Evolutionary conservation across 2,797 vertebrate species (phyloP), one percentile per base, ranked within the genome.

Genomic region (Sorex maritimensis): DNA sequence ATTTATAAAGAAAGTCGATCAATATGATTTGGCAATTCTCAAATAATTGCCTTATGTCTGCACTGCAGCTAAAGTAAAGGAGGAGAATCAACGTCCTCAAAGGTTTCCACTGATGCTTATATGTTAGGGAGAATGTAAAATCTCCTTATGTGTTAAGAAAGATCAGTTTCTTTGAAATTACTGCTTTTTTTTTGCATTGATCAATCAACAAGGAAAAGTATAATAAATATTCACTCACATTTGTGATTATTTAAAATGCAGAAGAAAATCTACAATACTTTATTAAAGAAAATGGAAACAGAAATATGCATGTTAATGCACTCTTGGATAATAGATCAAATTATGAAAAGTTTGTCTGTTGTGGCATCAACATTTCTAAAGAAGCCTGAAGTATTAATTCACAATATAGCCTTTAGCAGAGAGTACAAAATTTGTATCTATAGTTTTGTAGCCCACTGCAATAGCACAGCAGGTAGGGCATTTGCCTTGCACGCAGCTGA

Each of bases 381-480:
- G 87, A 93, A 96, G 96, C 95, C 92, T 95, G 88, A 97, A 97
- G 92, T 96, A 95, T 91, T 44, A 96, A 93, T 86, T 92, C 12
- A 96, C 95, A 96, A 97, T 88, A 79, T 90, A 95, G 94, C 80
- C 96, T 98, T 97, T 94, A 96, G 92, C 73, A 94, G 96, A 87
- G 71, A 95, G 82, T 69, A 88, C 78, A 95, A 97, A 96, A 85
- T 90, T 82, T 72, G 83, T 98, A 95, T 97, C 95, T 90, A 97
- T 97, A 94, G 81, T 52, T 52, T 52, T 44, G 52, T 5, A 11
- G 52, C 15, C 52, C 15, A 12, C 15, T 52, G 2, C 52, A 77
- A 34, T 34, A 34, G 34, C 34, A 34, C 34, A 34, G 34, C 34
- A 34, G 34, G 34, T 34, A 34, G 34, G 34, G 34, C 34, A 34